Evolutionary conservation across 2,888 invertebrate genomes (phyloP).

Genomic region (Hanleya hanleyi): DNA sequence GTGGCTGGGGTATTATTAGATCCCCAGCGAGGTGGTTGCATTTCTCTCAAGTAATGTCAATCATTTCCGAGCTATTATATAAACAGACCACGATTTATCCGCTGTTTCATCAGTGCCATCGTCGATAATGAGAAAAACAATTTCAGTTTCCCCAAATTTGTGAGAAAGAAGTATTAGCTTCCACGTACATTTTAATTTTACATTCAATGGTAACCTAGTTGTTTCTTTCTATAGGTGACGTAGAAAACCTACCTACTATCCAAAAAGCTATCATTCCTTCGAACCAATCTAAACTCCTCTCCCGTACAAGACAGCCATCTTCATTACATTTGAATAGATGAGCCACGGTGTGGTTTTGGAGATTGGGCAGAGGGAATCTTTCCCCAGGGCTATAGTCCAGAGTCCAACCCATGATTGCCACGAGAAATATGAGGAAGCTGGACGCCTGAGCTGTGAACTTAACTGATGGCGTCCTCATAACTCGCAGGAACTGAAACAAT

Average conservation of each 20-base stretch:
- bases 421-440: conserved; percentile 44
- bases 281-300: not conserved
- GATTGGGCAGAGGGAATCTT: not conserved
- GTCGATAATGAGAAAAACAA: no score
- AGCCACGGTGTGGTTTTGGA: not conserved
- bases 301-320: not conserved
- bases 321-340: not conserved
- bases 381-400: not conserved
- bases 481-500: conserved; percentile 33
- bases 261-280: not conserved
- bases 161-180: no score
- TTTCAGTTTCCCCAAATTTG: no score
- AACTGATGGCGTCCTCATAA: conserved; percentile 45
- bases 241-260: not conserved
- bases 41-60: no score
- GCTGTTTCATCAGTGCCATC: no score
- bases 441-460: conserved; percentile 47
- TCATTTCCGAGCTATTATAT: no score
- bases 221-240: no score
- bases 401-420: conserved; percentile 22
- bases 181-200: no score
- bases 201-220: no score
- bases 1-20: no score
- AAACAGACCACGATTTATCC: no score
- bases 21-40: no score